phyloP scores from a whole-genome alignment of 2,113 vertebrate species.

The Amia ocellicauda region DNA sequence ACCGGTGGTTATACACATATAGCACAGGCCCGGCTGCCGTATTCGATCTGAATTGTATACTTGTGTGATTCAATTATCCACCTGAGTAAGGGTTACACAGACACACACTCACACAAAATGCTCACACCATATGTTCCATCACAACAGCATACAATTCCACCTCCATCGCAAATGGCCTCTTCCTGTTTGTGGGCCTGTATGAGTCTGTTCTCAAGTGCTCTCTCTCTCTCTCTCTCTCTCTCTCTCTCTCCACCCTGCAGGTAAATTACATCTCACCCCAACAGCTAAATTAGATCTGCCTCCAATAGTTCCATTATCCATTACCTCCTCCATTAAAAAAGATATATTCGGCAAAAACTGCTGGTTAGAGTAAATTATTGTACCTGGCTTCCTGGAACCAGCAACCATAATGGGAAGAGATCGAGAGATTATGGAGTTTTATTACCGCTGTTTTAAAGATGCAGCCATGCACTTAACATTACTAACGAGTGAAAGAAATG shows the following conservation, averaged over 20 bases:
- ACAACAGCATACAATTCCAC: background rate
- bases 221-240: too few species aligned
- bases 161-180: background rate
- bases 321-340: slow-evolving; percentile 14
- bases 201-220: background rate
- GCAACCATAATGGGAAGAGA: background rate
- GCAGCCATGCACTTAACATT: background rate
- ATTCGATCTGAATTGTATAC: too few species aligned
- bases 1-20: too few species aligned
- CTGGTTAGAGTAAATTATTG: slow-evolving; percentile 17
- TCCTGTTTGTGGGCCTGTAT: slow-evolving; percentile 1
- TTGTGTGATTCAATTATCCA: too few species aligned
- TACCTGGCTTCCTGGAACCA: slow-evolving; percentile 1
- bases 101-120: too few species aligned
- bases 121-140: background rate
- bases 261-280: slow-evolving; percentile 3
- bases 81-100: too few species aligned
- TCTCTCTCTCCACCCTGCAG: background rate
- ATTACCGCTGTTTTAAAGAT: background rate
- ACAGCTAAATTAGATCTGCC: slow-evolving; percentile 8
- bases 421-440: slow-evolving; percentile 6
- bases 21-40: too few species aligned
- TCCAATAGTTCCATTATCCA: slow-evolving; percentile 10
- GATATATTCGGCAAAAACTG: slow-evolving; percentile 13
- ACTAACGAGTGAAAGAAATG: background rate